Base-by-base conservation (phyloP, 1,140 invertebrate species). In the Watersipora subatra region DNA sequence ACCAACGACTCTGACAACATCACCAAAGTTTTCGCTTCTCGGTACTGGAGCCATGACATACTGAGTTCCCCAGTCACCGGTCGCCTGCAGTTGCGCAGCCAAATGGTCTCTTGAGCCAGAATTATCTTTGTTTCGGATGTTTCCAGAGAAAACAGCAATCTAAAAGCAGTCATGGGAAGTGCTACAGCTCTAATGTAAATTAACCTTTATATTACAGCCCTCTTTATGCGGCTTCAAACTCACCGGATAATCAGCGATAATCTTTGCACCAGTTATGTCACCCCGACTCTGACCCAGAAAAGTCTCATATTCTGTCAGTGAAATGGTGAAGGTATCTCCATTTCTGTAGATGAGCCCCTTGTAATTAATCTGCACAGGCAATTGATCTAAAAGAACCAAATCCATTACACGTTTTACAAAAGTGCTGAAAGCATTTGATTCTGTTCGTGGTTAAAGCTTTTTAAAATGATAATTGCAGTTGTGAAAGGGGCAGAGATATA, bases 201-300 rank as follows among this genome's bases (percentile, higher is more conserved):
- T n/a, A n/a, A n/a, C n/a, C n/a, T n/a, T n/a, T n/a, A n/a, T n/a
- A n/a, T n/a, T n/a, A n/a, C n/a, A n/a, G n/a, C n/a, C n/a, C n/a
- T n/a, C n/a, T n/a, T n/a, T n/a, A n/a, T n/a, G n/a, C n/a, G n/a
- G n/a, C n/a, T n/a, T n/a, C 34, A 46, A 12, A 46, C 34, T 7
- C n/a, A 76, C 34, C 0, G 65, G 67, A 62, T 72, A 70, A 66
- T 71, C 67, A 28, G 68, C 55, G 1, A 63, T 66, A 7, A 76
- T 68, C 62, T 68, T 63, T 2, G 69, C 67, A 2, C 71, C 73
- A 0, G 73, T 73, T 28, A 75, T 64, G 64, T 76, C 75, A 20
- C 70, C 66, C 7, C 61, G 58, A 1, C 67, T 68, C 28, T 46
- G 34, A n/a, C 34, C 34, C 34, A 46, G 34, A 46, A 12, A 46